Conservation (phyloP, 1,140 invertebrate species). For the Pogonomyrmex barbatus region DNA sequence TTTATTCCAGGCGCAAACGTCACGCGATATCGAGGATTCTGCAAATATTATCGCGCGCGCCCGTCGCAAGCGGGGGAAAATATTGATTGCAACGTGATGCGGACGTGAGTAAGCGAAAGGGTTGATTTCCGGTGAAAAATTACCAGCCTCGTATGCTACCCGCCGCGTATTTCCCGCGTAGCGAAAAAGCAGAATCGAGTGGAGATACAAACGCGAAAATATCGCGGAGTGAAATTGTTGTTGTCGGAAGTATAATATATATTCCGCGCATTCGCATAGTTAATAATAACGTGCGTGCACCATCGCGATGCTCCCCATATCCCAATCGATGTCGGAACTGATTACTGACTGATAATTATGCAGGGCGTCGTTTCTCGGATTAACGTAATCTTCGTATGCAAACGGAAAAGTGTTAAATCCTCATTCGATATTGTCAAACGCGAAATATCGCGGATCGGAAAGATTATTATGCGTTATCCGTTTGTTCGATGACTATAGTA, state of each 20-base stretch:
- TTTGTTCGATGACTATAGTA: background rate
- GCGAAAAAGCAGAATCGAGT: conserved; percentile 16
- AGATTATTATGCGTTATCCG: conserved; percentile 25
- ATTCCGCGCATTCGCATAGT: conserved; percentile 8
- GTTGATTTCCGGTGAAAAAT: conserved; percentile 61
- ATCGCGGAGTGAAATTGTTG: conserved; percentile 32
- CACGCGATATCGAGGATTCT: conserved; percentile 47
- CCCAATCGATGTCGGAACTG: conserved; percentile 18
- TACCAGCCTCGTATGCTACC: conserved; percentile 15
- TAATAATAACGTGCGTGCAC: conserved; percentile 32
- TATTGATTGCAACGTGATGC: conserved; percentile 56
- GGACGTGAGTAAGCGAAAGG: conserved; percentile 52
- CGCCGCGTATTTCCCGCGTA: conserved; percentile 31
- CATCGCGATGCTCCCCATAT: background rate
- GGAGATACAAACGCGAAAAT: conserved; percentile 28
- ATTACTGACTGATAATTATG: conserved; percentile 54
- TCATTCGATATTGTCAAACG: conserved; percentile 34
- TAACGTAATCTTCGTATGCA: conserved; percentile 40
- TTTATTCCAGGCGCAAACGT: conserved; percentile 44
- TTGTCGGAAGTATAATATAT: conserved; percentile 5
- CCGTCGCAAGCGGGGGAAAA: conserved; percentile 19
- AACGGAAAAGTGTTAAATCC: conserved; percentile 51
- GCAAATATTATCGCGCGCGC: conserved; percentile 57
- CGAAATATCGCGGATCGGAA: background rate
- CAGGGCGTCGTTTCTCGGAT: conserved; percentile 55